Evolutionary conservation across 2,888 invertebrate genomes (phyloP).

Genomic region (Eupithecia vulgata): DNA sequence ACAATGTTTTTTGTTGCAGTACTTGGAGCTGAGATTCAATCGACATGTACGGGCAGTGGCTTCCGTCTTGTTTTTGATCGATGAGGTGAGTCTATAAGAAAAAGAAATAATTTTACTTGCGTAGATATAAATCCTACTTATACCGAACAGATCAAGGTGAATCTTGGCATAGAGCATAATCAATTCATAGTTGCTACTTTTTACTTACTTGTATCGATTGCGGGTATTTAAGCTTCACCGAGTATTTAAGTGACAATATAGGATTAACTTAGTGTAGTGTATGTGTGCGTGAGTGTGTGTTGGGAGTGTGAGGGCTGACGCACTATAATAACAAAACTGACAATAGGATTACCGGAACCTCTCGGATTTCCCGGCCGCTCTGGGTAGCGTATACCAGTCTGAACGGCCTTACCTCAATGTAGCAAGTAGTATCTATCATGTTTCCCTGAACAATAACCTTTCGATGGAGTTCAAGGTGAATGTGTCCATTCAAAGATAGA

Average conservation of each 20-base stretch:
- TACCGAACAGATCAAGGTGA: neutral
- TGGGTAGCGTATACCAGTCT: too few relatives aligned
- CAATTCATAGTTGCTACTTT: neutral
- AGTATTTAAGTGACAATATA: too few relatives aligned
- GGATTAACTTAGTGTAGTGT: too few relatives aligned
- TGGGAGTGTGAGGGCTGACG: too few relatives aligned
- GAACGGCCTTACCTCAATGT: too few relatives aligned
- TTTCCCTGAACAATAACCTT: neutral
- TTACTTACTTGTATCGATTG: neutral
- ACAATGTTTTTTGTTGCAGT: slow-evolving; percentile 75
- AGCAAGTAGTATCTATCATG: neutral
- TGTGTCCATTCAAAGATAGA: neutral
- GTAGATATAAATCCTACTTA: neutral
- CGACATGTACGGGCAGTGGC: slow-evolving; percentile 88
- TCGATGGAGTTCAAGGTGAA: neutral
- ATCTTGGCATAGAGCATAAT: neutral
- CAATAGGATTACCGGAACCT: too few relatives aligned
- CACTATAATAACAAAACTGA: too few relatives aligned
- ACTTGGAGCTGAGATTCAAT: slow-evolving; percentile 90
- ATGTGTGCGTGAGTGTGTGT: too few relatives aligned
- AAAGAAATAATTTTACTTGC: neutral
- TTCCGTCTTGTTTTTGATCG: slow-evolving; percentile 90
- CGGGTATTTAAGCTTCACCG: too few relatives aligned
- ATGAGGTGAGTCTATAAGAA: slow-evolving; percentile 85
- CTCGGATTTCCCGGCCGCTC: too few relatives aligned